These are phyloP conservation scores for Autographa gamma DNA, from an alignment of 2,888 invertebrate genomes.

Conservation along the genomic window DNA sequence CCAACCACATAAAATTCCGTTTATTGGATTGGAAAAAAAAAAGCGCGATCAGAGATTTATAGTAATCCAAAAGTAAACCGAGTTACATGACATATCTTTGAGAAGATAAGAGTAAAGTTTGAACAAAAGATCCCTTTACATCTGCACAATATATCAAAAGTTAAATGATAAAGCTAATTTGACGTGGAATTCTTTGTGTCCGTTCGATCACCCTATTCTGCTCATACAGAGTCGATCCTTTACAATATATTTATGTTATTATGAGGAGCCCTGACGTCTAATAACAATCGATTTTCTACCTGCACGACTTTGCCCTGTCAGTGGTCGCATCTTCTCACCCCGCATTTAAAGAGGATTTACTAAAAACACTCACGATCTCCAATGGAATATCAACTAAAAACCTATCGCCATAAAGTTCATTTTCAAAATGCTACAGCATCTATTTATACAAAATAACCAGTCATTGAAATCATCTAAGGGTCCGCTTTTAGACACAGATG, in stretches of 20 bases:
- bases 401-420: neutral
- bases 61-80: neutral
- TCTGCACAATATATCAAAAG: slow-evolving; percentile 48
- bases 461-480: slow-evolving; percentile 81
- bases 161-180: slow-evolving; percentile 65
- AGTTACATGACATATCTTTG: neutral
- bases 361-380: slow-evolving; percentile 57
- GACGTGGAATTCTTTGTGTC: slow-evolving; percentile 63
- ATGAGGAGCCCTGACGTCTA: slow-evolving; percentile 68
- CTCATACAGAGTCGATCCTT: slow-evolving; percentile 62
- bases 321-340: slow-evolving; percentile 80
- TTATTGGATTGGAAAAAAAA: no score
- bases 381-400: slow-evolving; percentile 22
- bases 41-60: neutral
- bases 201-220: slow-evolving; percentile 51
- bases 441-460: slow-evolving; percentile 80
- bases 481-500: slow-evolving; percentile 81
- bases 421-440: slow-evolving; percentile 34
- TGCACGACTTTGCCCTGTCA: slow-evolving; percentile 75
- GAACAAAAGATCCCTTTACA: slow-evolving; percentile 25
- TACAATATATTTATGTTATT: slow-evolving; percentile 71
- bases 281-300: slow-evolving; percentile 86
- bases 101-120: neutral
- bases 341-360: slow-evolving; percentile 68
- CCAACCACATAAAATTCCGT: no score